Conservation (phyloP, 1,140 invertebrate species). For the Orius insidiosus region DNA sequence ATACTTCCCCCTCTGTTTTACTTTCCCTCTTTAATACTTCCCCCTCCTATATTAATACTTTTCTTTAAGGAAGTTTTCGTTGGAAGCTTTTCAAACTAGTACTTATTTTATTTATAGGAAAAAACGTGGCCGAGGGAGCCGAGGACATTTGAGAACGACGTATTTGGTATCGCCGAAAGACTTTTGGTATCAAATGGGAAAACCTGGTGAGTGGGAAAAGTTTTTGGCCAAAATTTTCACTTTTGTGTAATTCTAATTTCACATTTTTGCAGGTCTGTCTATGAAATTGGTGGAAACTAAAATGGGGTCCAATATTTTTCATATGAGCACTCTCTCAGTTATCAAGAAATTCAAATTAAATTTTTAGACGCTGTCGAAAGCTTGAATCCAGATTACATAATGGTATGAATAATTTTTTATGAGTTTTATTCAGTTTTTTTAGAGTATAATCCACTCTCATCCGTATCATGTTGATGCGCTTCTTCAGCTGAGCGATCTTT, state of each 20-base stretch:
- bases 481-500: slow-evolving; percentile 71
- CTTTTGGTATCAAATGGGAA: slow-evolving; percentile 44
- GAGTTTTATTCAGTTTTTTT: slow-evolving; percentile 21
- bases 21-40: too few relatives aligned
- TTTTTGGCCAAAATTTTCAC: too few relatives aligned
- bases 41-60: too few relatives aligned
- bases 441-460: slow-evolving; percentile 54
- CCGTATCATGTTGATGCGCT: slow-evolving; percentile 70
- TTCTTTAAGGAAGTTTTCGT: too few relatives aligned
- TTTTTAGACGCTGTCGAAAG: slow-evolving; percentile 66
- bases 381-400: slow-evolving; percentile 62
- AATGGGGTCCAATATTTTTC: slow-evolving; percentile 45
- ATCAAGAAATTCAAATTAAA: slow-evolving; percentile 43
- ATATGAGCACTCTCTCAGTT: slow-evolving; percentile 61
- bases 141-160: slow-evolving; percentile 38
- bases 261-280: slow-evolving; percentile 35
- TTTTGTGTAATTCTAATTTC: neutral
- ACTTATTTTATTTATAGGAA: slow-evolving; percentile 27
- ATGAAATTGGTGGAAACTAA: slow-evolving; percentile 43
- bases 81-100: neutral
- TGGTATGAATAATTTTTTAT: slow-evolving; percentile 31
- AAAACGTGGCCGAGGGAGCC: slow-evolving; percentile 32
- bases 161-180: slow-evolving; percentile 49
- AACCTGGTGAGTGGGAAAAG: slow-evolving; percentile 30
- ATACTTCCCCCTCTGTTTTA: too few relatives aligned